Percentiles rank a stretch among this genome's conserved stretches.
phyloP scores from a whole-genome alignment of 2,113 vertebrate genomes.

The Triplophysa tibetana region DNA sequence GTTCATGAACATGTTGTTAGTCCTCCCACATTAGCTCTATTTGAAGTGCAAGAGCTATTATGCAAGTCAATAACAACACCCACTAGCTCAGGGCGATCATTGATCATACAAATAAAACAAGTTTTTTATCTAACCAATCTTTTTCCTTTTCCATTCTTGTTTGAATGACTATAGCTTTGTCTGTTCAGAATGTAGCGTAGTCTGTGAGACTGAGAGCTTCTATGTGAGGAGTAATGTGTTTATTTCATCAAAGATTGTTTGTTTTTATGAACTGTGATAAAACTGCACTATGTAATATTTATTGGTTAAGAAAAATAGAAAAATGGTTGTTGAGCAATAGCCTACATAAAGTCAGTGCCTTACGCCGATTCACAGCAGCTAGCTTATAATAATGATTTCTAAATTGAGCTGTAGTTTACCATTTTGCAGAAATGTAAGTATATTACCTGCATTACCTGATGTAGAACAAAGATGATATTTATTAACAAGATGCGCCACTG shows the following conservation, averaged over 20 bases:
- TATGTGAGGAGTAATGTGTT: neutral
- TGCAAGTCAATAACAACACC: constrained; percentile 32
- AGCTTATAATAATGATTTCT: too few relatives aligned
- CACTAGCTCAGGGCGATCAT: constrained; percentile 25
- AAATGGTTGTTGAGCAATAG: too few relatives aligned
- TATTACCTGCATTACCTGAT: too few relatives aligned
- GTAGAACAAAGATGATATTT: too few relatives aligned
- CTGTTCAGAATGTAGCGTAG: neutral
- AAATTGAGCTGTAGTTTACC: too few relatives aligned
- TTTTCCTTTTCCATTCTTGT: neutral
- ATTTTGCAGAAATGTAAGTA: too few relatives aligned
- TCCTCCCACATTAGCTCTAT: constrained; percentile 33
- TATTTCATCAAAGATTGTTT: neutral
- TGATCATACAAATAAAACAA: constrained; percentile 26
- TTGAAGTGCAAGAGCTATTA: constrained; percentile 29
- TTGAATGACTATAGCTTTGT: neutral
- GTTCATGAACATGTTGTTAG: constrained; percentile 30
- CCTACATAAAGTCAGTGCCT: too few relatives aligned
- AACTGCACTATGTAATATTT: too few relatives aligned
- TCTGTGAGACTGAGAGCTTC: too few relatives aligned
- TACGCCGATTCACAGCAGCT: too few relatives aligned
- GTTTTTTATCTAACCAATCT: constrained; percentile 1
- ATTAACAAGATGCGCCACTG: too few relatives aligned
- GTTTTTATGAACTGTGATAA: neutral
- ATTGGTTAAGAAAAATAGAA: too few relatives aligned